These are phyloP conservation scores for Botrylloides violaceus DNA, from an alignment of 23 tunicate genomes.

Conservation along the genomic window DNA sequence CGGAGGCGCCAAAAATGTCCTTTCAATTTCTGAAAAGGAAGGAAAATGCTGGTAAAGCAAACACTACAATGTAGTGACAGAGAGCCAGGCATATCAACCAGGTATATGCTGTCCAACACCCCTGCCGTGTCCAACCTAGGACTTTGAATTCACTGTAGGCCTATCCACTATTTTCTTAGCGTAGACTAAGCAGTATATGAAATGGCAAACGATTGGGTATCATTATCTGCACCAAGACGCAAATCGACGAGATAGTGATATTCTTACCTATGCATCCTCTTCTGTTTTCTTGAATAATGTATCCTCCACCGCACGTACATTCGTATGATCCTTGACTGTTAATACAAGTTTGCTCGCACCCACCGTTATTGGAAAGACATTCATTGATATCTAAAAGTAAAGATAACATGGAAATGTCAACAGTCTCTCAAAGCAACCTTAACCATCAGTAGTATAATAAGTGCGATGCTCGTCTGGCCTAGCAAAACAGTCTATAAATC, in stretches of 20 bases:
- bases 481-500: too few species aligned
- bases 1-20: slow-evolving; percentile 14
- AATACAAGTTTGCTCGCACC: slow-evolving; percentile 85
- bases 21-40: slow-evolving; percentile 4
- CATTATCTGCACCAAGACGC: background rate
- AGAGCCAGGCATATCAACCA: background rate
- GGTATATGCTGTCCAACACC: too few species aligned
- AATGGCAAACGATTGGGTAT: too few species aligned
- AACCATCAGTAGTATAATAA: too few species aligned
- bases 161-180: too few species aligned
- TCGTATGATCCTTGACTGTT: slow-evolving; percentile 73
- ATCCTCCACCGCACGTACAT: slow-evolving; percentile 92
- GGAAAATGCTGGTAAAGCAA: background rate
- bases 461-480: too few species aligned
- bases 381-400: slow-evolving; percentile 71
- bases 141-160: too few species aligned
- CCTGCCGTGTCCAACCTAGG: too few species aligned
- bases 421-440: too few species aligned
- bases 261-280: slow-evolving; percentile 44
- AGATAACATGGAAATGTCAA: background rate
- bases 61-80: background rate
- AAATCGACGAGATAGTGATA: background rate
- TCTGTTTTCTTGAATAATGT: slow-evolving; percentile 39
- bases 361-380: slow-evolving; percentile 77
- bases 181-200: too few species aligned